Conservation (phyloP, 2,797 vertebrate genomes). For the Manis pentadactyla region DNA sequence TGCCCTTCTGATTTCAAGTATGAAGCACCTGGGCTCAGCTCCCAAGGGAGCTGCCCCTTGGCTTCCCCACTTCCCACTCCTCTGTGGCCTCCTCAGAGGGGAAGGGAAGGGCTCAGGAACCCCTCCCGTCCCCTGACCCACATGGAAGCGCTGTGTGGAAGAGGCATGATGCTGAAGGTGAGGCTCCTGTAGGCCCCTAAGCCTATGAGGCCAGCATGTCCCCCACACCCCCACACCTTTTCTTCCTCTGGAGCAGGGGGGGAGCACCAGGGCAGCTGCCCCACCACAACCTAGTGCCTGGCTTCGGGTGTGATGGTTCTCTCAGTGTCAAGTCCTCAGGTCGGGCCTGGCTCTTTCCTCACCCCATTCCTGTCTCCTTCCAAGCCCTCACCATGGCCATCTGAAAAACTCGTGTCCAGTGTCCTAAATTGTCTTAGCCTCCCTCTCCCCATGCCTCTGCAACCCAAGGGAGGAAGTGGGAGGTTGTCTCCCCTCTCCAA, state of each 20-base stretch:
- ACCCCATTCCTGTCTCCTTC: constrained; percentile 66
- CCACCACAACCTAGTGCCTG: constrained; percentile 22
- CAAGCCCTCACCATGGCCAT: constrained; percentile 66
- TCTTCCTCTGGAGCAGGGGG: constrained; percentile 16
- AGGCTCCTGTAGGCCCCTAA: constrained; percentile 54
- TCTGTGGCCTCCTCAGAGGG: constrained; percentile 49
- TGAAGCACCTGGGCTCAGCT: constrained; percentile 71
- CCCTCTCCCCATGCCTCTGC: constrained; percentile 78
- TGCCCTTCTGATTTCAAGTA: constrained; percentile 51
- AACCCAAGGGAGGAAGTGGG: constrained; percentile 77
- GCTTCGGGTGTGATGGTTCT: constrained; percentile 79
- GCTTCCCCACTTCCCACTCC: constrained; percentile 44
- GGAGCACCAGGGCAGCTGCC: not conserved
- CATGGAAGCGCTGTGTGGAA: constrained; percentile 70
- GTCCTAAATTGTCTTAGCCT: constrained; percentile 76
- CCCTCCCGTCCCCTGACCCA: constrained; percentile 67
- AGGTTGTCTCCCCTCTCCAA: constrained; percentile 9
- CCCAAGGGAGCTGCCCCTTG: constrained; percentile 38
- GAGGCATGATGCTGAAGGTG: constrained; percentile 74
- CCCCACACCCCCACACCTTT: constrained; percentile 13
- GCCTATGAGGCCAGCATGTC: constrained; percentile 56
- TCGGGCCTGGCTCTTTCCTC: constrained; percentile 55
- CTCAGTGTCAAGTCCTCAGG: constrained; percentile 66
- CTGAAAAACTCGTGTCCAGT: constrained; percentile 71
- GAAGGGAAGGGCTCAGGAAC: constrained; percentile 25